Conservation (phyloP, 2,888 invertebrate species). For the Coleophora flavipennella region DNA sequence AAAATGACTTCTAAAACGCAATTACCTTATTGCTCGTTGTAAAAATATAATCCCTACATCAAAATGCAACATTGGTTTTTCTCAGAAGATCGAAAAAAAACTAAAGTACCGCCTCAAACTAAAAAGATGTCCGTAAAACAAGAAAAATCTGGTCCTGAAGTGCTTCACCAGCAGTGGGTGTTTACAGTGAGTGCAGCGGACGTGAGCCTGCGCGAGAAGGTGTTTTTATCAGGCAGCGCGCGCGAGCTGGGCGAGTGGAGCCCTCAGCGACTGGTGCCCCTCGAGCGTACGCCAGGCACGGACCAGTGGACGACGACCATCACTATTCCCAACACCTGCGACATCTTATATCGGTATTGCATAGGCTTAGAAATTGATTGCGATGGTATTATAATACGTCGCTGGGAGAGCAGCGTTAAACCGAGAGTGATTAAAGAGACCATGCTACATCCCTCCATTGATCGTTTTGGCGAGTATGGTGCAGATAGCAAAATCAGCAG, state of each 20-base stretch:
- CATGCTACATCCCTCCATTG: slow-evolving; percentile 57
- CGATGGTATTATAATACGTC: slow-evolving; percentile 75
- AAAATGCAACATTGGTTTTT: slow-evolving; percentile 78
- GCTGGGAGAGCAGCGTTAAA: slow-evolving; percentile 85
- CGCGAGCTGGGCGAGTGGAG: slow-evolving; percentile 81
- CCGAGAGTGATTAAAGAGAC: slow-evolving; percentile 75
- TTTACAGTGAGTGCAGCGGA: slow-evolving; percentile 66
- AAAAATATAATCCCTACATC: too few relatives aligned
- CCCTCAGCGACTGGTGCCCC: slow-evolving; percentile 68
- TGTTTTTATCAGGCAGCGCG: slow-evolving; percentile 81
- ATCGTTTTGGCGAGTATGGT: slow-evolving; percentile 78
- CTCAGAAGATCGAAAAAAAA: slow-evolving; percentile 63
- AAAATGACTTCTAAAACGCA: too few relatives aligned
- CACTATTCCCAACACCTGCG: slow-evolving; percentile 76
- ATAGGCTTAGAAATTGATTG: slow-evolving; percentile 79
- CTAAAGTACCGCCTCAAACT: slow-evolving; percentile 28
- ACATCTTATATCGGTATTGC: slow-evolving; percentile 83
- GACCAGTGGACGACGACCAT: slow-evolving; percentile 77
- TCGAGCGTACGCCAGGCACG: slow-evolving; percentile 57
- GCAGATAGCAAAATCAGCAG: slow-evolving; percentile 74
- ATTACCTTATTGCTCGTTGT: too few relatives aligned
- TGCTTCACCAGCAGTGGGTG: slow-evolving; percentile 43
- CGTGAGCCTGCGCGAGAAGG: slow-evolving; percentile 73
- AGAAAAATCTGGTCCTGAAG: slow-evolving; percentile 21
- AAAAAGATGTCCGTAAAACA: slow-evolving; percentile 38